Conservation (phyloP, 2,113 vertebrate species). For the Bubalus kerabau region DNA sequence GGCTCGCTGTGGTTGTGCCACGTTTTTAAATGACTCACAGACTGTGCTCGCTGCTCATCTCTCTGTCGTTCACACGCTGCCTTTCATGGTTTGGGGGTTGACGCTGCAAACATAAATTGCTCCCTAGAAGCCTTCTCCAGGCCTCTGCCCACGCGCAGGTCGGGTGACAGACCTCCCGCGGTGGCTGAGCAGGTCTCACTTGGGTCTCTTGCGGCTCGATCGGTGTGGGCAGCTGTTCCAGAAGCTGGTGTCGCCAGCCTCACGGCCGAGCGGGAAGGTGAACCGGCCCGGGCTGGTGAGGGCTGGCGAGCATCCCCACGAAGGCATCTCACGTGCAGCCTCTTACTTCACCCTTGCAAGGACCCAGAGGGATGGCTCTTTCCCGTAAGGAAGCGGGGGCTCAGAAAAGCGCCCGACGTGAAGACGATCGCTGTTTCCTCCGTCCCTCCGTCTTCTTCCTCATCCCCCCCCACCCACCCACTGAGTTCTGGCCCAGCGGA, state of each 20-base stretch:
- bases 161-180: neutral
- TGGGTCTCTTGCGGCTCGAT: rapidly evolving
- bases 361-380: neutral
- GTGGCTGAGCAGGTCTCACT: neutral
- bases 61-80: neutral
- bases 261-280: rapidly evolving
- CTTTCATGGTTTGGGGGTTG: neutral
- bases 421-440: neutral
- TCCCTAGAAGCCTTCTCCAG: neutral
- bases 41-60: neutral
- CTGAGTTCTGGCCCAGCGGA: neutral
- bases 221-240: neutral
- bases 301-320: rapidly evolving
- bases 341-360: neutral
- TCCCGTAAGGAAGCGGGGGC: neutral
- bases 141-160: rapidly evolving
- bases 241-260: neutral
- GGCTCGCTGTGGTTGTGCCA: rapidly evolving
- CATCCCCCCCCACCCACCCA: neutral
- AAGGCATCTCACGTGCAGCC: rapidly evolving
- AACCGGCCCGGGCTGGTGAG: rapidly evolving
- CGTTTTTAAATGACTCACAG: rapidly evolving
- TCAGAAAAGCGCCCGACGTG: rapidly evolving
- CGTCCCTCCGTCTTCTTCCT: neutral
- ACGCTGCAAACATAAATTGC: neutral